Evolutionary conservation across 2,113 vertebrate species (phyloP).

Genomic region (Tachysurus vachellii): DNA sequence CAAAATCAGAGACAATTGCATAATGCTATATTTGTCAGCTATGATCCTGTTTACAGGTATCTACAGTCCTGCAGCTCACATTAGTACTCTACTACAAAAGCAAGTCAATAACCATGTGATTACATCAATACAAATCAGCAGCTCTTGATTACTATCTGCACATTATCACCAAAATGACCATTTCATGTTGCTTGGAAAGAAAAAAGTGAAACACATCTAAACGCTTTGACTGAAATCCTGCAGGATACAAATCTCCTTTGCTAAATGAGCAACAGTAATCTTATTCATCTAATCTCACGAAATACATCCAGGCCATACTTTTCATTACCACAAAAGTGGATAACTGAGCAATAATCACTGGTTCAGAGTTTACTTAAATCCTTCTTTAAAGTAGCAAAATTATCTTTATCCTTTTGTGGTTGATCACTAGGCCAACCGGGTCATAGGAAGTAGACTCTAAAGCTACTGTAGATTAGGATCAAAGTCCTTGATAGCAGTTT

Average conservation of each 20-base stretch:
- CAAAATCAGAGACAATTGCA: background rate
- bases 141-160: conserved; percentile 55
- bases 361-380: conserved; percentile 87
- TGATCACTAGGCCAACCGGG: conserved; percentile 62
- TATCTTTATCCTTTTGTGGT: conserved; percentile 65
- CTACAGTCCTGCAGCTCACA: background rate
- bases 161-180: conserved; percentile 63
- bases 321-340: conserved; percentile 91
- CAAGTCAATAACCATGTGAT: background rate
- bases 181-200: conserved; percentile 56
- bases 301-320: conserved; percentile 94
- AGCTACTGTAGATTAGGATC: conserved; percentile 56
- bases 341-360: conserved; percentile 87
- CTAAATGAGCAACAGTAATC: conserved; percentile 87
- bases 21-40: background rate
- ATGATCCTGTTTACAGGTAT: background rate
- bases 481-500: conserved; percentile 4
- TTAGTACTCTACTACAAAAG: background rate
- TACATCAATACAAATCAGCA: background rate
- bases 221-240: conserved; percentile 69
- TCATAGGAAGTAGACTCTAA: conserved; percentile 60
- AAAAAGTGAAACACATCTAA: conserved; percentile 62
- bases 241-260: conserved; percentile 80
- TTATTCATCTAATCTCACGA: conserved; percentile 90
- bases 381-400: conserved; percentile 81